Base-by-base conservation (phyloP, 2,797 vertebrate species). In the Rousettus madagascariensis region DNA sequence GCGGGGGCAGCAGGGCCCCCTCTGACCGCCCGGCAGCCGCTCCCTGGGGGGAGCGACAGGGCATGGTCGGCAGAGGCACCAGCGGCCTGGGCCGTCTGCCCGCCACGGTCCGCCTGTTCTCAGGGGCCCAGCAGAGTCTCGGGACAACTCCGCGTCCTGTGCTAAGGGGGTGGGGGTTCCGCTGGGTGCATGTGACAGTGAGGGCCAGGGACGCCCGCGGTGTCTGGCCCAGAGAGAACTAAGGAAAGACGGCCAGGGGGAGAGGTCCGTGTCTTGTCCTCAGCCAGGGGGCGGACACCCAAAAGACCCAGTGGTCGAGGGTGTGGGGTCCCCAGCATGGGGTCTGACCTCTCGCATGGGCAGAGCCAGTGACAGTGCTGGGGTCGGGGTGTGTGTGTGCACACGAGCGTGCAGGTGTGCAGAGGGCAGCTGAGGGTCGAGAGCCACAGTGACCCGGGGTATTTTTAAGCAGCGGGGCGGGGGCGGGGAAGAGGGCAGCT, bases 391-490 rank as follows among this genome's bases (percentile, higher is more conserved):
- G 53, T 0, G 1, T 6, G 30, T 36, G 55, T 57, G 61, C 0
- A 0, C 0, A 59, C 46, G 46, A 49, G 46, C 46, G 5, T 59
- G 12, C 57, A 12, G 0, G 1, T 13, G 36, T 10, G 24, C 36
- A 22, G 71, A 94, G 93, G 63, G 7, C 20, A 12, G 71, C 17
- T 24, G 69, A 49, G 36, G 86, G 77, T 43, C 0, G 5, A 46
- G 59, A 3, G 12, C 59, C 57, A 57, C 72, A 19, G 19, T 3
- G 59, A 74, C 72, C 63, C 22, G 0, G 87, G 15, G 93, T 96
- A 90, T 95, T 96, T 96, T 95, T 94, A 95, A 94, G 90, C 85
- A 38, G 43, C 38, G 43, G 89, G 80, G 63, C 15, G 49, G 49
- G 49, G 49, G 1, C 12, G 13, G 22, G 83, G 24, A 65, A 71